A percentile compares a stretch with the other conserved stretches of the same genome.
These are phyloP conservation scores for Sarcophaga caerulescens DNA, from an alignment of 2,888 invertebrate genomes.

Conservation along the genomic window DNA sequence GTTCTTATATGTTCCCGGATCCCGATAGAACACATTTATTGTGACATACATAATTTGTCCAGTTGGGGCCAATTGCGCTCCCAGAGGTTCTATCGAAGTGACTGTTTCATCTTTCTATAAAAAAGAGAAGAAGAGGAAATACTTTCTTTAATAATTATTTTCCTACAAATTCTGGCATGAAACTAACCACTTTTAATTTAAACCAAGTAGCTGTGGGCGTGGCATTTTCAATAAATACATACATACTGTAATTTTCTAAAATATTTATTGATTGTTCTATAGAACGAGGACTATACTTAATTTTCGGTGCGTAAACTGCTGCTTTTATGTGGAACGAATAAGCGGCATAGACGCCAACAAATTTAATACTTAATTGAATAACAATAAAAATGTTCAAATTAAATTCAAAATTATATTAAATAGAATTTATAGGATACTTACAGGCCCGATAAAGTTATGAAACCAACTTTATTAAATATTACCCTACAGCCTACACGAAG, in stretches of 20 bases:
- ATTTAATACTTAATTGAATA: conserved; percentile 69
- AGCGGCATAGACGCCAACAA: conserved; percentile 73
- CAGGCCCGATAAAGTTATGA: conserved; percentile 72
- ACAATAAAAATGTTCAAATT: background rate
- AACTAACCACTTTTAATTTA: conserved; percentile 73
- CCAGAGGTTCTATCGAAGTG: conserved; percentile 73
- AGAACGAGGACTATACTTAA: conserved; percentile 69
- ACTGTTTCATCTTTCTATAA: conserved; percentile 56
- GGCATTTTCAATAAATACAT: conserved; percentile 75
- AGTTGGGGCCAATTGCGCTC: conserved; percentile 72
- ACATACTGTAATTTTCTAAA: conserved; percentile 67
- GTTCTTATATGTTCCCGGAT: conserved; percentile 76
- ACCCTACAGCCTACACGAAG: conserved; percentile 70
- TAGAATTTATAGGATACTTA: conserved; percentile 61
- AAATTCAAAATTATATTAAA: no score
- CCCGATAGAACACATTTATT: conserved; percentile 71
- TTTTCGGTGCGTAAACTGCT: conserved; percentile 73
- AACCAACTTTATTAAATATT: conserved; percentile 72
- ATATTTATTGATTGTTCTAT: conserved; percentile 71
- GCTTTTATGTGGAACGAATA: conserved; percentile 74
- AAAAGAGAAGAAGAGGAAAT: background rate
- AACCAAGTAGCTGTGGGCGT: conserved; percentile 75
- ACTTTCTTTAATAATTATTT: background rate
- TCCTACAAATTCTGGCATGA: background rate
- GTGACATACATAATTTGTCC: conserved; percentile 75